These are phyloP conservation scores for Cydia fagiglandana DNA, from an alignment of 1,140 invertebrate genomes.

Conservation along the genomic window DNA sequence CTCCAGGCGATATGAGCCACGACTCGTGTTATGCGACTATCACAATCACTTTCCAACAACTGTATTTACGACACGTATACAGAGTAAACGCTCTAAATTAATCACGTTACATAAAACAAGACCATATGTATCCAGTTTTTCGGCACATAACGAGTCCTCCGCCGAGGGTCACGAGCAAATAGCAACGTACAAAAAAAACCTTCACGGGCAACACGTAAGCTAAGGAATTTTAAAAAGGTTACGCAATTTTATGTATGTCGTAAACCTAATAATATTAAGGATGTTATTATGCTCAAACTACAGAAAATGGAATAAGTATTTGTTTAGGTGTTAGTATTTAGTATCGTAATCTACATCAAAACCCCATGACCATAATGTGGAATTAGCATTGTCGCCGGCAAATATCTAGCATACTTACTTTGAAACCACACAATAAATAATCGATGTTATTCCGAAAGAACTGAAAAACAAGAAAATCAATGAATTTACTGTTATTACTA, in stretches of 20 bases:
- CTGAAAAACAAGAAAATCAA: conserved; percentile 48
- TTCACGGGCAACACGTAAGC: conserved; percentile 77
- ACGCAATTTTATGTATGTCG: conserved; percentile 70
- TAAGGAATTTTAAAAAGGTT: conserved; percentile 73
- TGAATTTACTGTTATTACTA: conserved; percentile 60
- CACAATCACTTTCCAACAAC: conserved; percentile 46
- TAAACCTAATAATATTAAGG: conserved; percentile 39
- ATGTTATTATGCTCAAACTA: not conserved
- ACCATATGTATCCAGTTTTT: conserved; percentile 62
- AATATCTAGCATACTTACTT: conserved; percentile 60
- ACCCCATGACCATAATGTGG: conserved; percentile 59
- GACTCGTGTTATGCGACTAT: conserved; percentile 32
- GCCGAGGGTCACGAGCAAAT: conserved; percentile 71
- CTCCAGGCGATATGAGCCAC: conserved; percentile 41
- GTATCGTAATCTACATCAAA: conserved; percentile 43
- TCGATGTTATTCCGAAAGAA: conserved; percentile 49
- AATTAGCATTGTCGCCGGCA: conserved; percentile 56
- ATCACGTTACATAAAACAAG: conserved; percentile 37
- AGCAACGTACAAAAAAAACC: conserved; percentile 58
- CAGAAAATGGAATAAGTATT: conserved; percentile 37
- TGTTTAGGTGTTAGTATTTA: conserved; percentile 39
- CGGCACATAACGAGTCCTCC: conserved; percentile 55
- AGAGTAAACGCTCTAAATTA: conserved; percentile 23
- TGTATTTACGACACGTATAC: conserved; percentile 37
- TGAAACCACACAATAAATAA: conserved; percentile 50